These are phyloP conservation scores for Myotis brandtii DNA, from an alignment of 2,113 vertebrate species.

Conservation along the genomic window DNA sequence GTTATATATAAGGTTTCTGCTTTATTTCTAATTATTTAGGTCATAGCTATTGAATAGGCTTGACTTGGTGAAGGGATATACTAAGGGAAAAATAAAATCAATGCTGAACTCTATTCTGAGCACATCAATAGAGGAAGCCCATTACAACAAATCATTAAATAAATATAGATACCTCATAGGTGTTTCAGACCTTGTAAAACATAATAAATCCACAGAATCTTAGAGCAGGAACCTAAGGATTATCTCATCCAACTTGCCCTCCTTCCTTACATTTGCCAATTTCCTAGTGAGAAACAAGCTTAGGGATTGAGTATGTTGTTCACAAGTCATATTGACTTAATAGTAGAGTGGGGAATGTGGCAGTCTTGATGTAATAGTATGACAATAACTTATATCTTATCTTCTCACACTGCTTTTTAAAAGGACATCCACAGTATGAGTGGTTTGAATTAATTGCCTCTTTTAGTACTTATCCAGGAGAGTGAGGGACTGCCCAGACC, in stretches of 20 bases:
- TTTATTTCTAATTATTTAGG: slow-evolving; percentile 20
- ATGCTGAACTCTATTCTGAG: background rate
- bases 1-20: background rate
- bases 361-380: background rate
- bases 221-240: background rate
- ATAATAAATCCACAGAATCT: background rate
- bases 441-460: slow-evolving; percentile 22
- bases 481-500: background rate
- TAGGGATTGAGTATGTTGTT: background rate
- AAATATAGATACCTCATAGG: background rate
- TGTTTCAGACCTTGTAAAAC: background rate
- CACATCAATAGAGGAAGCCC: background rate
- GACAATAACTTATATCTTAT: background rate
- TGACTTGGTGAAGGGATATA: background rate
- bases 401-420: background rate
- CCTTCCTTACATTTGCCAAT: background rate
- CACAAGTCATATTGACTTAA: background rate
- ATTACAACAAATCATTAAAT: background rate
- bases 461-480: slow-evolving; percentile 44
- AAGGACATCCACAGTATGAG: slow-evolving; percentile 18
- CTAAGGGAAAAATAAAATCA: background rate
- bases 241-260: background rate
- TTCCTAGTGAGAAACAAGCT: background rate
- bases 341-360: background rate
- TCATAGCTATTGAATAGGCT: background rate